These are phyloP conservation scores for Ectobius pallidus DNA, from an alignment of 2,888 invertebrate genomes.

Conservation along the genomic window DNA sequence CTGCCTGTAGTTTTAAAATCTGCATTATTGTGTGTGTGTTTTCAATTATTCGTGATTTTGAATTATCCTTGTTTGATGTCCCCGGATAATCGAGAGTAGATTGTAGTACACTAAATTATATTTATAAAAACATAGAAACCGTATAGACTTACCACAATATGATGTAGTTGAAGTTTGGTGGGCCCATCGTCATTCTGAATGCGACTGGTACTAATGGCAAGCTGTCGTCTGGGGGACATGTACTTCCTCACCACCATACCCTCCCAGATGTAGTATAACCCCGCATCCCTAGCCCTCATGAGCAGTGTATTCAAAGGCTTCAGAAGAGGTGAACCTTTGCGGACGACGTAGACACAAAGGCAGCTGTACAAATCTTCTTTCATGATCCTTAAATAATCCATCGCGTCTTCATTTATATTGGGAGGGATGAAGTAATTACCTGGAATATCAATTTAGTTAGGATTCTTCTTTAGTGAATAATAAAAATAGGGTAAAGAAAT, in stretches of 20 bases:
- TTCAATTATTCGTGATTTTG: too few species aligned
- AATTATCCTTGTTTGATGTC: too few species aligned
- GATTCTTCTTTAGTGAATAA: too few species aligned
- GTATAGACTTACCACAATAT: not conserved
- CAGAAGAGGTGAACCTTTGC: slow-evolving; percentile 67
- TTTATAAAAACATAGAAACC: too few species aligned
- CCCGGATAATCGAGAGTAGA: too few species aligned
- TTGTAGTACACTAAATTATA: too few species aligned
- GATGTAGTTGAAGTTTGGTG: not conserved
- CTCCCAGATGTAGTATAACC: slow-evolving; percentile 48
- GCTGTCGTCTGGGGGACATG: not conserved
- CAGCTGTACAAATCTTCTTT: slow-evolving; percentile 71
- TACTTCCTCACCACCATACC: not conserved
- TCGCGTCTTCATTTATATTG: slow-evolving; percentile 56
- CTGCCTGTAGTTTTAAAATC: too few species aligned
- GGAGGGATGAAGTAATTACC: not conserved
- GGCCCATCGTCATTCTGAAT: not conserved
- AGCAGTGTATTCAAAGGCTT: slow-evolving; percentile 62
- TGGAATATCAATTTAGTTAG: too few species aligned
- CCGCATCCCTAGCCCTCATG: slow-evolving; percentile 65
- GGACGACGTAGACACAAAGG: slow-evolving; percentile 66
- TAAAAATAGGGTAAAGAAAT: too few species aligned
- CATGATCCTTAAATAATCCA: slow-evolving; percentile 66
- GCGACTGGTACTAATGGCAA: not conserved
- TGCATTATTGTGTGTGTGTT: too few species aligned